A percentile compares a stretch with the other conserved stretches of the same genome.
phyloP scores from a whole-genome alignment of 2,797 vertebrate genomes.

The Gobionotothen gibberifrons region DNA sequence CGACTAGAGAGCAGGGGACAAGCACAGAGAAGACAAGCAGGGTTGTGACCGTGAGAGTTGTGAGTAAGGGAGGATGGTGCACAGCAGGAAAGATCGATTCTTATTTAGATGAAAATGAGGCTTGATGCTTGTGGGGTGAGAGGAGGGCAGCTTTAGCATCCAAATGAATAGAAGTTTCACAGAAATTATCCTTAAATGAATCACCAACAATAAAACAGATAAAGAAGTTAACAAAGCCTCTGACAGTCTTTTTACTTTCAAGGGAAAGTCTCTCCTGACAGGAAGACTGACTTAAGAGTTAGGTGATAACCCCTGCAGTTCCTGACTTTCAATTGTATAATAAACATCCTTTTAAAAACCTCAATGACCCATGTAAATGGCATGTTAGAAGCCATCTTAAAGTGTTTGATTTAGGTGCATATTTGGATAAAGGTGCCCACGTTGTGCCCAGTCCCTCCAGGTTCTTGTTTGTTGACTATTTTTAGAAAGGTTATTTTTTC shows the following conservation, averaged over 20 bases:
- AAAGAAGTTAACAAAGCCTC: constrained; percentile 65
- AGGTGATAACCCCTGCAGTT: constrained; percentile 33
- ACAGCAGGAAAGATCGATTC: constrained; percentile 87
- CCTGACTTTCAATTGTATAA: constrained; percentile 32
- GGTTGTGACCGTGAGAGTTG: constrained; percentile 83
- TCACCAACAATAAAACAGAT: constrained; percentile 58
- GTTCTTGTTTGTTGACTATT: constrained; percentile 19
- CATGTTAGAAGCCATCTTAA: constrained; percentile 25
- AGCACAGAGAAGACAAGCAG: constrained; percentile 76
- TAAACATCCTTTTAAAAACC: constrained; percentile 25
- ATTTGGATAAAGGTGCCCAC: constrained; percentile 27
- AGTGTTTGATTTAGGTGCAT: constrained; percentile 30
- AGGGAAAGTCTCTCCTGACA: constrained; percentile 41
- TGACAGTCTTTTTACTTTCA: constrained; percentile 55
- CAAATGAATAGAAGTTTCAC: constrained; percentile 80
- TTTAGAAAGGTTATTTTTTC: background rate
- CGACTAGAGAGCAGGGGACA: constrained; percentile 67
- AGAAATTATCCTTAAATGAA: constrained; percentile 71
- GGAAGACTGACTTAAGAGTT: constrained; percentile 43
- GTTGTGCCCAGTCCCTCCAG: constrained; percentile 6
- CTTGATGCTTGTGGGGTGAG: constrained; percentile 84
- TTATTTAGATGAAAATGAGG: constrained; percentile 92
- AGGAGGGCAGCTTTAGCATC: constrained; percentile 84
- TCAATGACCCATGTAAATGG: constrained; percentile 12
- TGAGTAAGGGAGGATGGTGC: constrained; percentile 81